Percentiles rank a stretch among this genome's conserved stretches.
phyloP scores from a whole-genome alignment of 2,113 vertebrate species.

The Rhegmatorhina hoffmannsi region DNA sequence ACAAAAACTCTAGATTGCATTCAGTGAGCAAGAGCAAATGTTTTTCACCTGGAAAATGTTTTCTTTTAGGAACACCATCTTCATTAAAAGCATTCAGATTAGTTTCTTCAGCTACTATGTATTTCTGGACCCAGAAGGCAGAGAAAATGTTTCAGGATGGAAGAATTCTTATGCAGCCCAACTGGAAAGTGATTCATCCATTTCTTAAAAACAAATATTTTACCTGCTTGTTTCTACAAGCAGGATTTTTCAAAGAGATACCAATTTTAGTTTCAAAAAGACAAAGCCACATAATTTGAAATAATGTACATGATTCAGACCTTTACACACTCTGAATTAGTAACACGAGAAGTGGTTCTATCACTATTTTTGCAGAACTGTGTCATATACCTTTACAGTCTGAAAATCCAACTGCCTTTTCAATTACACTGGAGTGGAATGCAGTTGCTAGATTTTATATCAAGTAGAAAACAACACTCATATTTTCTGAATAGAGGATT shows the following conservation, averaged over 20 bases:
- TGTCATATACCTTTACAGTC: not conserved
- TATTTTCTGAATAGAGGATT: not conserved
- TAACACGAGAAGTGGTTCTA: not conserved
- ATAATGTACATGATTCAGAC: not conserved
- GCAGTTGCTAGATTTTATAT: not conserved
- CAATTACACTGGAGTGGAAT: not conserved
- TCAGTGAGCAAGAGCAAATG: not conserved
- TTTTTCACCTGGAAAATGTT: conserved; percentile 2
- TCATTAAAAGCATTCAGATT: not conserved
- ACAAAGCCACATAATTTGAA: not conserved
- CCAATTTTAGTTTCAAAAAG: not conserved
- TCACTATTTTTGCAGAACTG: not conserved
- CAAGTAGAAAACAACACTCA: not conserved
- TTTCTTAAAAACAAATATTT: not conserved
- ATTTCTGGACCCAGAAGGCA: not conserved
- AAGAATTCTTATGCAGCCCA: not conserved
- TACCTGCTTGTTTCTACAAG: not conserved
- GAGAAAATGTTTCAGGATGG: not conserved
- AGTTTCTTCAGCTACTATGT: not conserved
- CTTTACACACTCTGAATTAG: not conserved
- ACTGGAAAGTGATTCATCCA: not conserved
- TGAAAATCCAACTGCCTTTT: not conserved
- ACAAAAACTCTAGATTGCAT: conserved; percentile 16
- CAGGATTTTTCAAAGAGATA: not conserved
- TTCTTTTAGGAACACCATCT: not conserved